Evolutionary conservation across 2,113 vertebrate species (phyloP).

Genomic region (Corvus hawaiiensis): DNA sequence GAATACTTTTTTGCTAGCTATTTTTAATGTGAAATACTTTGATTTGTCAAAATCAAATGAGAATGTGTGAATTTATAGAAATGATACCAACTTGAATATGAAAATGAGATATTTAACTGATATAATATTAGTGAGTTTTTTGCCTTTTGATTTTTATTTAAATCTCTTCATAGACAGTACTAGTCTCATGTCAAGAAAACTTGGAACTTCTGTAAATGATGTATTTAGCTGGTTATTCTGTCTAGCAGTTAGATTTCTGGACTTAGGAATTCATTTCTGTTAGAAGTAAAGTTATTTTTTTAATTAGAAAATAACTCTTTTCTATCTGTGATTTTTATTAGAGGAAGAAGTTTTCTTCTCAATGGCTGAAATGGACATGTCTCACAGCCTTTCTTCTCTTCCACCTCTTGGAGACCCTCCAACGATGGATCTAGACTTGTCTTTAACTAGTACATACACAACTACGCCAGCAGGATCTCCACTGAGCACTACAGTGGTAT

Average conservation of each 20-base stretch:
- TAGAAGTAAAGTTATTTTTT: neutral
- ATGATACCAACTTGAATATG: neutral
- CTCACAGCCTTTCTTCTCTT: conserved; percentile 93
- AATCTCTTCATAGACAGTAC: neutral
- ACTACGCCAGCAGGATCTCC: conserved; percentile 89
- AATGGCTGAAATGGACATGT: conserved; percentile 99
- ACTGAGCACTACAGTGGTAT: conserved; percentile 81
- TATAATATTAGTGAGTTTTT: neutral
- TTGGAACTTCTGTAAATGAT: neutral
- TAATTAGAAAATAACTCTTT: neutral
- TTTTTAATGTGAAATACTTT: neutral
- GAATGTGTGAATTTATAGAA: neutral
- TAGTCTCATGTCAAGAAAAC: neutral
- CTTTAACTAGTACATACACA: conserved; percentile 90
- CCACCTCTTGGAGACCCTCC: conserved; percentile 95
- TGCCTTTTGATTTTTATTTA: neutral
- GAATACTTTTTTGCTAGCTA: neutral
- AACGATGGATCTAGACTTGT: conserved; percentile 92
- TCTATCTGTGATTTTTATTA: conserved; percentile 22
- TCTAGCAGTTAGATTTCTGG: neutral
- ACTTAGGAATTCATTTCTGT: neutral
- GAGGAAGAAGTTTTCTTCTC: conserved; percentile 99
- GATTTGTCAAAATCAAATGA: neutral
- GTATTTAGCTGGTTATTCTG: neutral
- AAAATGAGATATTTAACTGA: neutral